Conservation (phyloP, 2,797 vertebrate species). For the Podarcis siculus region DNA sequence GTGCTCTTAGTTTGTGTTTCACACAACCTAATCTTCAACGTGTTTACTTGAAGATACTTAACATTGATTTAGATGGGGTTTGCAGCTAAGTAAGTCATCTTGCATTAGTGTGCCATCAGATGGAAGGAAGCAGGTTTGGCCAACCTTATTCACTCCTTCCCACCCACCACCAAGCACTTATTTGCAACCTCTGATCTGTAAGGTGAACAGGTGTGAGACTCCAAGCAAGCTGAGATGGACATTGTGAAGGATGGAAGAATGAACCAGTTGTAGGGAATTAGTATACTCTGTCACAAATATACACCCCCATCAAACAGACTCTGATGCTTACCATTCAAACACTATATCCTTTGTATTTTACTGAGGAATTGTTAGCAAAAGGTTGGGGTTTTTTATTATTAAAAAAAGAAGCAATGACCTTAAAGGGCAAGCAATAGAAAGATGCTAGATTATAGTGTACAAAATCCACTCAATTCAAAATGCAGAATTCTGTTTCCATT, state of each 20-base stretch:
- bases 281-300: neutral
- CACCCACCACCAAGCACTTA: neutral
- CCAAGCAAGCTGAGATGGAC: neutral
- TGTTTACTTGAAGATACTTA: neutral
- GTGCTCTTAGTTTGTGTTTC: neutral
- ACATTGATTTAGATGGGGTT: neutral
- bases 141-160: neutral
- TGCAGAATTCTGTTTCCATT: conserved; percentile 69
- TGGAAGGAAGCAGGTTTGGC: neutral
- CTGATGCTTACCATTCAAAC: conserved; percentile 49
- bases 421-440: conserved; percentile 63
- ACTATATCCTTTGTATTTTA: conserved; percentile 49
- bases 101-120: neutral
- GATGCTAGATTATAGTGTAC: conserved; percentile 61
- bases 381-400: neutral
- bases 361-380: conserved; percentile 4
- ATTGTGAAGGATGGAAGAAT: neutral
- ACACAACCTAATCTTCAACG: neutral
- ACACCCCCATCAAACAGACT: neutral
- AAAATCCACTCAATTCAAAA: conserved; percentile 70
- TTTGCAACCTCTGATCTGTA: neutral
- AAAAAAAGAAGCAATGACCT: conserved; percentile 38
- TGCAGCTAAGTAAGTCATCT: neutral
- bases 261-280: neutral
- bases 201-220: neutral